Evolutionary conservation across 2,888 invertebrate genomes (phyloP).

Genomic region (Pyrgus malvae): DNA sequence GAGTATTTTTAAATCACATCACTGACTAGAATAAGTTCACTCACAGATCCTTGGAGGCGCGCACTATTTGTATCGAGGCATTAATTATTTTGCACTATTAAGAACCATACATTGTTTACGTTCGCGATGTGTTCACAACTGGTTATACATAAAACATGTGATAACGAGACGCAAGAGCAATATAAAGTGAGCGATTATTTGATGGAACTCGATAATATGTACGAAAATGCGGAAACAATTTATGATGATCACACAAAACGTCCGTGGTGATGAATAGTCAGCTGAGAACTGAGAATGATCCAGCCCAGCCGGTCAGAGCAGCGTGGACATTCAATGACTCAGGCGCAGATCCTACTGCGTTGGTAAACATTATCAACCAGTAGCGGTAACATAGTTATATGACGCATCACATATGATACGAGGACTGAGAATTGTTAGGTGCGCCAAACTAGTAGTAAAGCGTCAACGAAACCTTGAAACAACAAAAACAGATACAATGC

Average conservation of each 20-base stretch:
- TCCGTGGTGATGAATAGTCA: constrained; percentile 46
- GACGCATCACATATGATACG: constrained; percentile 59
- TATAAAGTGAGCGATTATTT: constrained; percentile 11
- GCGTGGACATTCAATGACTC: constrained; percentile 63
- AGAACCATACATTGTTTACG: constrained; percentile 45
- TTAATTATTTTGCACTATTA: constrained; percentile 47
- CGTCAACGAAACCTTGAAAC: constrained; percentile 44
- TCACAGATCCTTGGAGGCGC: constrained; percentile 50
- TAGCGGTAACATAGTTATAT: constrained; percentile 45
- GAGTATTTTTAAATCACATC: constrained; percentile 55
- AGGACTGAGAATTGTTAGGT: constrained; percentile 55
- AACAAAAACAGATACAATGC: not conserved
- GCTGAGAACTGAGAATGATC: constrained; percentile 58
- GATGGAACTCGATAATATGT: constrained; percentile 5
- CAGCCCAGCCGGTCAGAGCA: constrained; percentile 55
- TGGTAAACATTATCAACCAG: constrained; percentile 65
- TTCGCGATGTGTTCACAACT: constrained; percentile 36
- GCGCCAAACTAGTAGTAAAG: constrained; percentile 50
- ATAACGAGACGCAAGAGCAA: constrained; percentile 29
- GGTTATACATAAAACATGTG: constrained; percentile 41
- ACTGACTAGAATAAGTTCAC: constrained; percentile 55
- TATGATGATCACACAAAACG: constrained; percentile 42
- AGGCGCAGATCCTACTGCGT: constrained; percentile 63
- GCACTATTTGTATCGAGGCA: constrained; percentile 54
- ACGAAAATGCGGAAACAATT: constrained; percentile 31